These are phyloP conservation scores for Troilus luridus DNA, from an alignment of 2,888 invertebrate genomes.

Conservation along the genomic window DNA sequence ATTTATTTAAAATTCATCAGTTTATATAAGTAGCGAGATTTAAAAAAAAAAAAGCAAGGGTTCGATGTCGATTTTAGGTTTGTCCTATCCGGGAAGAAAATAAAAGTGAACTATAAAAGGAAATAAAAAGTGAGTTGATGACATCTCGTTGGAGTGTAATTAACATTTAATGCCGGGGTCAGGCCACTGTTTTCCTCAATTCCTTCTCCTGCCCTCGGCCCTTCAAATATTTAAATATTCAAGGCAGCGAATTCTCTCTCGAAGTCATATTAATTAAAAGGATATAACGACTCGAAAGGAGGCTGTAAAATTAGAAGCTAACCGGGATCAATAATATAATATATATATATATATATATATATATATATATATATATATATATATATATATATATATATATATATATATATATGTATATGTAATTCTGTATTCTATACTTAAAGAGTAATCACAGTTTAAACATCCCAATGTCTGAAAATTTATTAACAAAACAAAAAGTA, in stretches of 20 bases:
- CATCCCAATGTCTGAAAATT: too few relatives aligned
- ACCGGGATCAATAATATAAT: too few relatives aligned
- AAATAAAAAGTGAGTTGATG: conserved; percentile 24
- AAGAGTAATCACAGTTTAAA: too few relatives aligned
- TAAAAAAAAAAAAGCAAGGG: too few relatives aligned
- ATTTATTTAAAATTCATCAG: not conserved
- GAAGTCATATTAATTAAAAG: not conserved
- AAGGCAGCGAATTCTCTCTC: not conserved
- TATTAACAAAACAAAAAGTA: too few relatives aligned
- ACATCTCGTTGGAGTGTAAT: not conserved
- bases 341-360: too few relatives aligned
- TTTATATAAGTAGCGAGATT: not conserved
- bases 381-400: too few relatives aligned
- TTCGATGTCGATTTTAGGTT: not conserved
- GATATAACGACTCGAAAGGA: not conserved
- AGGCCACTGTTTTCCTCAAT: not conserved
- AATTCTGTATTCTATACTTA: too few relatives aligned
- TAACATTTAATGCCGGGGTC: not conserved
- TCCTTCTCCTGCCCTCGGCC: not conserved
- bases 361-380: too few relatives aligned
- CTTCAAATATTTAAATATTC: not conserved
- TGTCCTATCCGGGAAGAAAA: not conserved
- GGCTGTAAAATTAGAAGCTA: not conserved
- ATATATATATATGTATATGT: too few relatives aligned
- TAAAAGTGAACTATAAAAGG: not conserved